These are phyloP conservation scores for Amniataba percoides DNA, from an alignment of 2,797 vertebrate species.

Conservation along the genomic window DNA sequence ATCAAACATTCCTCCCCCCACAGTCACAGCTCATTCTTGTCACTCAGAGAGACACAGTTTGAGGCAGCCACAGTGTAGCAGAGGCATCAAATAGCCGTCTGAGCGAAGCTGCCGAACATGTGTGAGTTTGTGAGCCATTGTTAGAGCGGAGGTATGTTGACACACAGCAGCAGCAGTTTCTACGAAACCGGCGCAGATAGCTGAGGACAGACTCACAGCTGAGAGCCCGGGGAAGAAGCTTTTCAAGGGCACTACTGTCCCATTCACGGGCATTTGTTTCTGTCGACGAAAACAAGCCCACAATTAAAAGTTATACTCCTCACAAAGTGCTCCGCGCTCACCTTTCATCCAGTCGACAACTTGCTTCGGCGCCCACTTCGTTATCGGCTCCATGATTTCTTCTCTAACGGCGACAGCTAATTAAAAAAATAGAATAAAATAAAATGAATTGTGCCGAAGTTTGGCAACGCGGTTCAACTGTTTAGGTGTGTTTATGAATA, in stretches of 20 bases:
- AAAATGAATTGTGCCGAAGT: background rate
- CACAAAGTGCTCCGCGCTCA: slow-evolving; percentile 46
- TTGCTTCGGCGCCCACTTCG: slow-evolving; percentile 87
- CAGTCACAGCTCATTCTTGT: background rate
- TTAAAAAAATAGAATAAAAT: too few species aligned
- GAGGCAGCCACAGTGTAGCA: too few species aligned
- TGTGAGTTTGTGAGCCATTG: slow-evolving; percentile 52
- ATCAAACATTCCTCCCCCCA: background rate
- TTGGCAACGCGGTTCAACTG: background rate
- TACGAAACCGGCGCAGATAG: slow-evolving; percentile 77
- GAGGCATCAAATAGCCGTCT: background rate
- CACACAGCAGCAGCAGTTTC: slow-evolving; percentile 77
- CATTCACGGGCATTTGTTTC: background rate
- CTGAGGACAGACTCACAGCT: background rate
- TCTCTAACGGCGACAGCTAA: too few species aligned
- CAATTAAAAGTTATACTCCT: too few species aligned
- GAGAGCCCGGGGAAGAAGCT: background rate
- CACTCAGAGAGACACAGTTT: background rate
- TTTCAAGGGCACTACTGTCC: background rate
- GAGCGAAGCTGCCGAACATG: background rate
- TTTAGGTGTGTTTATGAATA: background rate
- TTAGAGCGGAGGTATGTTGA: slow-evolving; percentile 69
- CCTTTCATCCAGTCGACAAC: slow-evolving; percentile 89
- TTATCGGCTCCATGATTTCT: slow-evolving; percentile 86
- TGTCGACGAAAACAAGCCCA: too few species aligned